phyloP scores from a whole-genome alignment of 2,113 vertebrate species.

The Cheirogaleus medius region DNA sequence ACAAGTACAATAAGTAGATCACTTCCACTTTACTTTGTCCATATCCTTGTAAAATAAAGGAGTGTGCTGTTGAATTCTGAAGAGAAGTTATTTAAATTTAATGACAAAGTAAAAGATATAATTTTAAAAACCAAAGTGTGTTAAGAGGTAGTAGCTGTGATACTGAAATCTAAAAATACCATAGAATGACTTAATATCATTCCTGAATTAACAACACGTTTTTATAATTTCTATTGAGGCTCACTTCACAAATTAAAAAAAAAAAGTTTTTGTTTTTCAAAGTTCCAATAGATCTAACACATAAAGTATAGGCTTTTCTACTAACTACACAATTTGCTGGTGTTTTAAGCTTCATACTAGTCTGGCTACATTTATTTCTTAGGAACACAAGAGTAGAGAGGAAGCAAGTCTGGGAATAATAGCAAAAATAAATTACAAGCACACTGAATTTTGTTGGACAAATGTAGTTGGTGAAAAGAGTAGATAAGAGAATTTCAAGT shows the following conservation, averaged over 20 bases:
- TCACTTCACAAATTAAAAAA: neutral
- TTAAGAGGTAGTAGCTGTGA: neutral
- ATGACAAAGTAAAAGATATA: neutral
- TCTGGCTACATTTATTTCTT: neutral
- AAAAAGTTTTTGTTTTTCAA: neutral
- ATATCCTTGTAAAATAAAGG: neutral
- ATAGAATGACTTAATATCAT: neutral
- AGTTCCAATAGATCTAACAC: neutral
- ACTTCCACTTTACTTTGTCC: neutral
- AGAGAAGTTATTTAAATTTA: neutral
- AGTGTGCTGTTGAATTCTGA: neutral
- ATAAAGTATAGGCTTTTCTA: neutral
- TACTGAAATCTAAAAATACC: neutral
- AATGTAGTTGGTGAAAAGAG: neutral
- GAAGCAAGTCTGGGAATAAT: neutral
- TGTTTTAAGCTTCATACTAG: neutral
- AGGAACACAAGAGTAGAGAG: neutral
- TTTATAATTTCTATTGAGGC: neutral
- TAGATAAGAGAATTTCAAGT: neutral
- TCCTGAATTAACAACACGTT: neutral
- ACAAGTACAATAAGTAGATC: neutral
- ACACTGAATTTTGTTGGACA: neutral
- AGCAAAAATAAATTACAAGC: neutral
- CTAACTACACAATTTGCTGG: neutral
- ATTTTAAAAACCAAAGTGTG: too few relatives aligned